Evolutionary conservation across 2,797 vertebrate species (phyloP).

Genomic region (Urophycis tenuis): DNA sequence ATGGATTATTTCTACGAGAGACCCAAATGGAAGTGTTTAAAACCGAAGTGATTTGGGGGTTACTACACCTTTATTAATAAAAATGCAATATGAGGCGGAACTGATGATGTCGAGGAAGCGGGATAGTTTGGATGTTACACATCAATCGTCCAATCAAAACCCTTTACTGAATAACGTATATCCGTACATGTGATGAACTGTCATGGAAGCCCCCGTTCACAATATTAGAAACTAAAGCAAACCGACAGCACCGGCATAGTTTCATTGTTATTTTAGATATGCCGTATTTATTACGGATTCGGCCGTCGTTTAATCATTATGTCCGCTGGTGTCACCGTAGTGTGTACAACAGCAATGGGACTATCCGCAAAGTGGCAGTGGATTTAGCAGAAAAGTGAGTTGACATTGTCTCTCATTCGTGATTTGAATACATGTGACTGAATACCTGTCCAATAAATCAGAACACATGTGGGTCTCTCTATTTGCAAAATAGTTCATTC

Average conservation of each 20-base stretch:
- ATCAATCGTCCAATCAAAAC: constrained; percentile 51
- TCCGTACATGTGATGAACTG: constrained; percentile 47
- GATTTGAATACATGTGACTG: neutral
- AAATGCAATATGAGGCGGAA: neutral
- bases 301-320: constrained; percentile 34
- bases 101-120: neutral
- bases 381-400: constrained; percentile 71
- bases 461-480: neutral
- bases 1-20: too few relatives aligned
- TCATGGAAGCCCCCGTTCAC: constrained; percentile 55
- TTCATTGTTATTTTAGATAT: constrained; percentile 29
- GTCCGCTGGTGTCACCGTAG: constrained; percentile 60
- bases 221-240: constrained; percentile 10
- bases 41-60: neutral
- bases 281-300: constrained; percentile 43
- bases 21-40: too few relatives aligned
- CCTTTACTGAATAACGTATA: constrained; percentile 8
- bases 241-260: neutral
- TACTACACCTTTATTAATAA: neutral
- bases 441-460: neutral
- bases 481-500: neutral
- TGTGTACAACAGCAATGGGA: constrained; percentile 56
- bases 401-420: constrained; percentile 21
- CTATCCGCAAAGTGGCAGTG: constrained; percentile 50
- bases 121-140: constrained; percentile 26